phyloP scores from a whole-genome alignment of 2,113 vertebrate genomes.

The Ahaetulla prasina region DNA sequence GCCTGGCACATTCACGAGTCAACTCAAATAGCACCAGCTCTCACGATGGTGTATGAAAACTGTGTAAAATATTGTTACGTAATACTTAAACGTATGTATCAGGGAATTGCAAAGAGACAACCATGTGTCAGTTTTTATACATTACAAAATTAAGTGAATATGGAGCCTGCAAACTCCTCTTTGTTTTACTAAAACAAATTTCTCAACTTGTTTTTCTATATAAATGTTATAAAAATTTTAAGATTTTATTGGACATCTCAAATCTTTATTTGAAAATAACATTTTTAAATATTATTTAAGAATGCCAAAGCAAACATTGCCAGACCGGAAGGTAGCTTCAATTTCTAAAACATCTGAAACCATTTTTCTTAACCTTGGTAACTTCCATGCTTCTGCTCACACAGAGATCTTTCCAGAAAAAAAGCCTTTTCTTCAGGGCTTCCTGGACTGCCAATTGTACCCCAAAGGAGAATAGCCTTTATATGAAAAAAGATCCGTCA shows the following conservation, averaged over 20 bases:
- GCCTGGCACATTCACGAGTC: neutral
- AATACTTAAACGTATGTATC: neutral
- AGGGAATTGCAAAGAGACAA: neutral
- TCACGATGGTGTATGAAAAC: neutral
- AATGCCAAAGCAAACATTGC: neutral
- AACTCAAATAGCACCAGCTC: neutral
- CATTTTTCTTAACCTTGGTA: neutral
- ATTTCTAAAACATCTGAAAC: neutral
- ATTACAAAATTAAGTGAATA: neutral
- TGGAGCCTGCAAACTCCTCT: neutral
- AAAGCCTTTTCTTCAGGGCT: neutral
- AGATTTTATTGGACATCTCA: neutral
- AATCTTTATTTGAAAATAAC: neutral
- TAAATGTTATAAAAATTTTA: neutral
- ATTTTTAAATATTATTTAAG: neutral
- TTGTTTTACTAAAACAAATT: neutral
- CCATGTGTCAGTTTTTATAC: neutral
- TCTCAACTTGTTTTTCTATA: neutral
- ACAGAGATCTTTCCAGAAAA: neutral
- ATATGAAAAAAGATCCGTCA: neutral
- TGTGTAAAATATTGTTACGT: neutral
- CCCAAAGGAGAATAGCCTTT: neutral
- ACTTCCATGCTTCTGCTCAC: neutral
- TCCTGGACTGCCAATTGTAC: neutral
- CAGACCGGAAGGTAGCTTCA: neutral